phyloP scores from a whole-genome alignment of 1,140 invertebrate species.

The Conus ventricosus region DNA sequence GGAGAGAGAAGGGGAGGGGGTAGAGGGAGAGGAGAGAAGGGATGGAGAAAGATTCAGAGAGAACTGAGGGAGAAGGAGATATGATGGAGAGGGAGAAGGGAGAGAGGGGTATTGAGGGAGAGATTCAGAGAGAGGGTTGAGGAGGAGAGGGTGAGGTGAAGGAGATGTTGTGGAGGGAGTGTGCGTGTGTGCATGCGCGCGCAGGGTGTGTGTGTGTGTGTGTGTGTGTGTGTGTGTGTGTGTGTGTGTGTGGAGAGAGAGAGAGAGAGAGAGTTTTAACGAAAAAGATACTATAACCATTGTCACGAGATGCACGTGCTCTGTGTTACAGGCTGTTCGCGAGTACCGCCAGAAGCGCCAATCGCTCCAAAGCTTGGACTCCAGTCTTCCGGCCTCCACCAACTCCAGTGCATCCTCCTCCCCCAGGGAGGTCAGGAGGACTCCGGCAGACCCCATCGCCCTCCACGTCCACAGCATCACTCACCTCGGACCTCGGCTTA shows the following conservation, averaged over 20 bases:
- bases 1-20: too few relatives aligned
- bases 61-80: background rate
- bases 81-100: too few relatives aligned
- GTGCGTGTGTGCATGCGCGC: constrained; percentile 3
- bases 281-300: background rate
- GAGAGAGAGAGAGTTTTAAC: background rate
- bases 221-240: background rate
- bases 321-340: constrained; percentile 42
- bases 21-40: too few relatives aligned
- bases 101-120: too few relatives aligned
- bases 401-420: constrained; percentile 23
- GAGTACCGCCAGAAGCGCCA: constrained; percentile 58
- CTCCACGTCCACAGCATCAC: too few relatives aligned
- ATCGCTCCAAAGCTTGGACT: constrained; percentile 40
- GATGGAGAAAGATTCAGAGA: too few relatives aligned
- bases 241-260: background rate
- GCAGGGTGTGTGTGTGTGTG: background rate
- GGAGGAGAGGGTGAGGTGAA: background rate
- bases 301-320: background rate
- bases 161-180: background rate
- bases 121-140: too few relatives aligned
- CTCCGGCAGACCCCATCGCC: background rate
- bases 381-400: constrained; percentile 19
- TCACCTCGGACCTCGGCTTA: background rate
- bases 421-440: background rate